Evolutionary conservation across 2,888 invertebrate genomes (phyloP), one percentile per base, ranked within the genome.

Genomic region (Ormyrus labotus): DNA sequence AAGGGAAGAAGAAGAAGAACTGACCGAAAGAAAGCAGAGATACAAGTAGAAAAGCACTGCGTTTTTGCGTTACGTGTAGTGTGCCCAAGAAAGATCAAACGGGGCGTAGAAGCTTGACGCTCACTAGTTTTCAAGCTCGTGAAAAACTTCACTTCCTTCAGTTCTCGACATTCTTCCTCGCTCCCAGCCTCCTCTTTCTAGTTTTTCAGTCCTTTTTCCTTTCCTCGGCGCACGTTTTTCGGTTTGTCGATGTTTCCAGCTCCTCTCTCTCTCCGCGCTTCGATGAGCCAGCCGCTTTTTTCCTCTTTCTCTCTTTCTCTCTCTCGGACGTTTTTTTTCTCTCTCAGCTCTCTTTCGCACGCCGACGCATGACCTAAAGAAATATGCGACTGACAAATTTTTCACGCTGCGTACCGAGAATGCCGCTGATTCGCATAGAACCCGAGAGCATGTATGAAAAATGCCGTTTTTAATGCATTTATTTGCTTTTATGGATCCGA

Each of bases 61-160:
- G 34, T 34, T 34, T 34, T 34, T 4, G 34, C 34, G 34, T 34
- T 34, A 34, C 9, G 34, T 58, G 70, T 6, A 10, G 61, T 9
- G n/a, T 11, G 45, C 51, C 34, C 6, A 67, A 53, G 48, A 64
- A 78, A 72, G 67, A 72, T 78, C 78, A 78, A 78, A 78, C 60
- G 70, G 13, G 19, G 19, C 70, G 58, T 13, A 19, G 55, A 67
- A 67, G 13, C 72, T 78, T 60, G 72, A 72, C 67, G 11, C 78
- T 72, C 13, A 50, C 61, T 45, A 65, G 65, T 60, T 67, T 72
- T 47, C 58, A 61, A 55, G 6, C 47, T 67, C 72, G 51, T 47
- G 48, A 48, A 67, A 55, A 72, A 13, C 60, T 67, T 34, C 57
- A 45, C 70, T 77, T 77, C 58, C 45, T 63, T 53, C 51, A 55